Evolutionary conservation across 2,888 invertebrate genomes (phyloP).

Genomic region (Pristionchus exspectatus): DNA sequence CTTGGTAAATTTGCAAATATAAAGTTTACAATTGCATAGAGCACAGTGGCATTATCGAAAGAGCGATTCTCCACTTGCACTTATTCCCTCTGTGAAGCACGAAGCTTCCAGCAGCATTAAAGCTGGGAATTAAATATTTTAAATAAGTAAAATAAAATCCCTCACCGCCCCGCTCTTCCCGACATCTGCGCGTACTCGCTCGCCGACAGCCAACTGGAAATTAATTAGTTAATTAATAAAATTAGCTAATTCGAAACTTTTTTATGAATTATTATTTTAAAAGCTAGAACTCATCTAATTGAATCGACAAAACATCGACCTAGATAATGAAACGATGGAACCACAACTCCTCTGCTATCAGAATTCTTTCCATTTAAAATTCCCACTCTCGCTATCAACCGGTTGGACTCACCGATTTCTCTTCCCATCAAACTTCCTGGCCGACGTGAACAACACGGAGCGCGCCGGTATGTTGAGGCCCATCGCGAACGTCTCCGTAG

Average conservation of each 20-base stretch:
- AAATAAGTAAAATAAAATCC: background rate
- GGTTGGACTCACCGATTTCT: constrained; percentile 87
- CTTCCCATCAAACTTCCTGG: constrained; percentile 96
- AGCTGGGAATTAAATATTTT: background rate
- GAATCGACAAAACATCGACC: too few relatives aligned
- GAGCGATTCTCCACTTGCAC: background rate
- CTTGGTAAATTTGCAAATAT: too few relatives aligned
- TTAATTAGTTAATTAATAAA: constrained; percentile 75
- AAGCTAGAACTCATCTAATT: too few relatives aligned
- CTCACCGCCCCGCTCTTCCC: constrained; percentile 94
- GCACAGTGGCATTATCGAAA: background rate
- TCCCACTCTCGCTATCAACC: background rate
- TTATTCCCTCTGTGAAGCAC: background rate
- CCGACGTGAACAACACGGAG: constrained; percentile 96
- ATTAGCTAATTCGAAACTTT: too few relatives aligned
- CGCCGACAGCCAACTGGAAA: constrained; percentile 81
- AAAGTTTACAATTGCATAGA: background rate
- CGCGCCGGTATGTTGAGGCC: constrained; percentile 99
- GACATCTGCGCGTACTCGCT: constrained; percentile 99
- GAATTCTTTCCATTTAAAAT: too few relatives aligned
- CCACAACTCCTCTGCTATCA: too few relatives aligned
- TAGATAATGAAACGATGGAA: too few relatives aligned
- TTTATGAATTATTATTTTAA: too few relatives aligned
- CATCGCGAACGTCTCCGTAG: constrained; percentile 99
- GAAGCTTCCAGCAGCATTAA: background rate